These are phyloP conservation scores for Peromyscus melanophrys DNA, from an alignment of 2,797 vertebrate genomes.

Conservation along the genomic window DNA sequence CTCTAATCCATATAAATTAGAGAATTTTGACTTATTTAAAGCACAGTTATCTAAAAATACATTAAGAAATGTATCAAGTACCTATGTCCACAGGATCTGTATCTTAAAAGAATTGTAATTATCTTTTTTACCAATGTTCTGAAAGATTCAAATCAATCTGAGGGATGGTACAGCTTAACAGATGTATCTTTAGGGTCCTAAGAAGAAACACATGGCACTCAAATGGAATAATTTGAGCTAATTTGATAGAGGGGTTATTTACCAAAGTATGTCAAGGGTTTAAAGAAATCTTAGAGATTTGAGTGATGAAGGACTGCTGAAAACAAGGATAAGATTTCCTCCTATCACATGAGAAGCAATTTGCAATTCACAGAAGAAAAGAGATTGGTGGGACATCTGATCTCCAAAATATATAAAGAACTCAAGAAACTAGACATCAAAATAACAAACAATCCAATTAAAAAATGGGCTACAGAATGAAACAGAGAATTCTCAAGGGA, in stretches of 20 bases:
- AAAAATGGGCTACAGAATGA: no score
- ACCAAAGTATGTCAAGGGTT: not conserved
- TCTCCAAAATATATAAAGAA: no score
- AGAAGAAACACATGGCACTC: constrained; percentile 30
- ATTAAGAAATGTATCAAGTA: not conserved
- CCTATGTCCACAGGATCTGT: not conserved
- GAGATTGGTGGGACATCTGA: not conserved
- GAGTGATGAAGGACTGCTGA: not conserved
- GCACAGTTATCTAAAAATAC: not conserved
- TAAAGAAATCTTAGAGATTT: not conserved
- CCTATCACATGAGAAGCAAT: not conserved
- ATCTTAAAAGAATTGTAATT: not conserved
- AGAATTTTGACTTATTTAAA: constrained; percentile 30
- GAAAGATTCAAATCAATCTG: not conserved
- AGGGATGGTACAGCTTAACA: not conserved
- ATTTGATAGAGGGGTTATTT: constrained; percentile 54
- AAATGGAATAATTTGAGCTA: constrained; percentile 28
- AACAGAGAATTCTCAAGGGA: no score
- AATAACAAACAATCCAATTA: no score
- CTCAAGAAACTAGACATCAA: no score
- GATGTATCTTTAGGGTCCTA: not conserved
- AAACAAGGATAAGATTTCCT: not conserved
- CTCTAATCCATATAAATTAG: not conserved
- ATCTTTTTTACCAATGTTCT: not conserved
- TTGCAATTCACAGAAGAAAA: not conserved